Base-by-base conservation (phyloP, 2,113 vertebrate species). In the Channa maculata region DNA sequence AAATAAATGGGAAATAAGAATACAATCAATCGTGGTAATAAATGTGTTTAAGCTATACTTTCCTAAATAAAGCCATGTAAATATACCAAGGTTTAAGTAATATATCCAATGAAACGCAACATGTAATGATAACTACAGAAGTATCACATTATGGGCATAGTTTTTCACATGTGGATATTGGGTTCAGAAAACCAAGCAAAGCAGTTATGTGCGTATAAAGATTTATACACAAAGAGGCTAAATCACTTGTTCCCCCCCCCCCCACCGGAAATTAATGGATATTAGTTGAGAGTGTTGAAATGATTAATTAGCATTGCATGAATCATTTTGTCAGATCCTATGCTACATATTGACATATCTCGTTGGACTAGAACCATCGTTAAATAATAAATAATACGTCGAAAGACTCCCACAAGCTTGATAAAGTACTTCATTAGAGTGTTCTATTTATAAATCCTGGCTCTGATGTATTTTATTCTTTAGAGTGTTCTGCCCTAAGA, bases 221-320 rank as follows among this genome's bases (percentile, higher is more conserved):
- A 90, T 86, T 58, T 84, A 85, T 72, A 73, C 58, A 80, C 67
- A 66, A 55, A 70, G 58, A 82, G 63, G 70, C 86, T 80, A 84
- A 85, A 63, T 77, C 62, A 44, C 46, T 72, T 63, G 41, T 54
- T 74, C 67, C 46, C 58, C 61, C 67, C 60, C 52, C 51, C 48
- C 4, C 53, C 33, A 8, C 51, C 14, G 62, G 74, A 91, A 88
- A 89, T 90, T 45, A 86, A 85, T 84, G 65, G 71, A 77, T 79
- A 82, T 86, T 86, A 48, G 64, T 80, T 46, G 65, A n/a, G 65
- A 78, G 75, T 50, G 70, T 67, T 65, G 77, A 79, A 77, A 67
- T 90, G 89, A 86, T 88, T 85, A 79, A 92, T 93, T 87, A 81
- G 75, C 70, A 24, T 82, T 57, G 82, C 84, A 86, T 90, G 79